Percentiles rank a stretch among this genome's conserved stretches.
phyloP scores from a whole-genome alignment of 2,797 vertebrate species.

The Mus spretus region DNA sequence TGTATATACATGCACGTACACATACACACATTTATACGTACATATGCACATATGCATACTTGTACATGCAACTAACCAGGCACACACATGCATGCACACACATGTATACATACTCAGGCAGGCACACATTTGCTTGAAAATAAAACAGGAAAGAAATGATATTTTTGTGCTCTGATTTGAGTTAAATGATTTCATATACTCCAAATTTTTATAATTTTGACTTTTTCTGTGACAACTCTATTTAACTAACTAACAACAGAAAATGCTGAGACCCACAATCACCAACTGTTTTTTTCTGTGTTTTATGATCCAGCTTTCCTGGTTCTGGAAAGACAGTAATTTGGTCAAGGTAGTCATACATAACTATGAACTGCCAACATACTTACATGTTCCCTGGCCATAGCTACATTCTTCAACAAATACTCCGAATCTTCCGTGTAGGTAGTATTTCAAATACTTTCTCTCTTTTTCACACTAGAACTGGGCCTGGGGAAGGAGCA shows the following conservation, averaged over 20 bases:
- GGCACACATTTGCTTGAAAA: neutral
- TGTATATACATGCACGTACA: neutral
- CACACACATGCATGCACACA: too few relatives aligned
- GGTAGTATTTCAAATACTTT: neutral
- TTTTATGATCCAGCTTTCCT: neutral
- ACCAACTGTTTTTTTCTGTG: neutral
- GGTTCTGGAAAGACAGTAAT: neutral
- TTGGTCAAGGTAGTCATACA: neutral
- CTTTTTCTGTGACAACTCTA: neutral
- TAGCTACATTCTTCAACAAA: neutral
- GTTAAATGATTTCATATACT: neutral
- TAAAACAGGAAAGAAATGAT: neutral
- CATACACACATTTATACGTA: neutral
- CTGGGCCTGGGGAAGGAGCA: neutral
- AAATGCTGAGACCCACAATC: neutral
- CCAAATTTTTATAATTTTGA: neutral
- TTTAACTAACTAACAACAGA: neutral
- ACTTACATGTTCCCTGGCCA: neutral
- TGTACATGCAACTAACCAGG: neutral
- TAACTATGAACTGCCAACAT: neutral
- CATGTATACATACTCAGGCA: neutral
- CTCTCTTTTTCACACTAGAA: neutral
- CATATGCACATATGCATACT: neutral
- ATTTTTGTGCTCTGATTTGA: neutral
- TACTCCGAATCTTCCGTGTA: neutral